phyloP scores from a whole-genome alignment of 2,888 invertebrate genomes.

The Gastrophysa polygoni region DNA sequence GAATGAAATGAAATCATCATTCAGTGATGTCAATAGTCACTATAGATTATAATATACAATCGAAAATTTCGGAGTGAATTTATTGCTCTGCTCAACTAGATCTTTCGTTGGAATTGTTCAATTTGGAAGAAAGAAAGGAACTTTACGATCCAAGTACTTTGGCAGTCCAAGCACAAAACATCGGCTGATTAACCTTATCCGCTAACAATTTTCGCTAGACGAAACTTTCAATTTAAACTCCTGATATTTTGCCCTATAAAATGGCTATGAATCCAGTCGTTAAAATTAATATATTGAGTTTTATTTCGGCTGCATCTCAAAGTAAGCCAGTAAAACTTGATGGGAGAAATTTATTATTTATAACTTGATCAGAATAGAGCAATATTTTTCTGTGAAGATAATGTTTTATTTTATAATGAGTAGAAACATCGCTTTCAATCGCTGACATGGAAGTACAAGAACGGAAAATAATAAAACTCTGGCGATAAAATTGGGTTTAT shows the following conservation, averaged over 20 bases:
- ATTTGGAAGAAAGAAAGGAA: too few species aligned
- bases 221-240: slow-evolving; percentile 27
- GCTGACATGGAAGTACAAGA: slow-evolving; percentile 59
- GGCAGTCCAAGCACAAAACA: neutral
- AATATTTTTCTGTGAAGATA: slow-evolving; percentile 51
- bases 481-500: slow-evolving; percentile 59
- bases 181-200: neutral
- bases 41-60: too few species aligned
- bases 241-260: slow-evolving; percentile 26
- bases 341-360: slow-evolving; percentile 51
- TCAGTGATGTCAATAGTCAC: too few species aligned
- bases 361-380: slow-evolving; percentile 49
- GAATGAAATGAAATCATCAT: too few species aligned
- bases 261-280: slow-evolving; percentile 37
- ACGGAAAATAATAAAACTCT: slow-evolving; percentile 59
- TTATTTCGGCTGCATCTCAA: slow-evolving; percentile 26
- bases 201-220: slow-evolving; percentile 1
- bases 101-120: too few species aligned
- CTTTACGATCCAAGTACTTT: too few species aligned
- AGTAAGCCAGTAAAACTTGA: slow-evolving; percentile 16
- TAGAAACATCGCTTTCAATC: slow-evolving; percentile 57
- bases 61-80: too few species aligned
- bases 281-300: slow-evolving; percentile 41
- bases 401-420: slow-evolving; percentile 56
- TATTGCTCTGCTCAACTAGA: too few species aligned